phyloP scores from a whole-genome alignment of 2,888 invertebrate genomes.

The Cenopis cana region DNA sequence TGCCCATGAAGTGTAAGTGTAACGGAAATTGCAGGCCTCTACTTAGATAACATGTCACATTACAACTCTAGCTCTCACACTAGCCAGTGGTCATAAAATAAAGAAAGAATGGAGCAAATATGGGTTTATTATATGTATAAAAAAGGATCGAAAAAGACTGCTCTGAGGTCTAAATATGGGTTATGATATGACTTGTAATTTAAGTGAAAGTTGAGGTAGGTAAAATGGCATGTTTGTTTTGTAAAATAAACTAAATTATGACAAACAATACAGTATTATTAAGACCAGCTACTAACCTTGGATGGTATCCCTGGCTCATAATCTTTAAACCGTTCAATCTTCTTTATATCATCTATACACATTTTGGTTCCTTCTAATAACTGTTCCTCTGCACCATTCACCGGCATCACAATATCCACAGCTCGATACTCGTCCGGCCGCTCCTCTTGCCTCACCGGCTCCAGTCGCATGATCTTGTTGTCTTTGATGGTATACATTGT shows the following conservation, averaged over 20 bases:
- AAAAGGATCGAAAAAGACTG: too few species aligned
- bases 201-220: too few species aligned
- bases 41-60: too few species aligned
- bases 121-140: too few species aligned
- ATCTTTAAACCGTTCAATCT: slow-evolving; percentile 81
- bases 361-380: slow-evolving; percentile 79
- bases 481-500: slow-evolving; percentile 82
- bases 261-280: neutral
- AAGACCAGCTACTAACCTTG: slow-evolving; percentile 63
- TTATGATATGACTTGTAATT: too few species aligned
- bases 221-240: too few species aligned
- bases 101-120: too few species aligned
- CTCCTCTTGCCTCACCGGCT: slow-evolving; percentile 54
- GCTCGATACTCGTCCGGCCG: slow-evolving; percentile 60
- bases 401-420: slow-evolving; percentile 71
- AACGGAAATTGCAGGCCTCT: too few species aligned
- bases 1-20: too few species aligned
- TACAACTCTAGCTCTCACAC: too few species aligned
- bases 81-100: too few species aligned
- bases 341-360: slow-evolving; percentile 80
- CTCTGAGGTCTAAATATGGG: too few species aligned
- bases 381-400: slow-evolving; percentile 68
- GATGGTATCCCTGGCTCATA: slow-evolving; percentile 82
- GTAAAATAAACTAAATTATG: neutral
- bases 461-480: slow-evolving; percentile 78